Evolutionary conservation across 2,888 invertebrate species (phyloP).

Genomic region (Clunio marinus): DNA sequence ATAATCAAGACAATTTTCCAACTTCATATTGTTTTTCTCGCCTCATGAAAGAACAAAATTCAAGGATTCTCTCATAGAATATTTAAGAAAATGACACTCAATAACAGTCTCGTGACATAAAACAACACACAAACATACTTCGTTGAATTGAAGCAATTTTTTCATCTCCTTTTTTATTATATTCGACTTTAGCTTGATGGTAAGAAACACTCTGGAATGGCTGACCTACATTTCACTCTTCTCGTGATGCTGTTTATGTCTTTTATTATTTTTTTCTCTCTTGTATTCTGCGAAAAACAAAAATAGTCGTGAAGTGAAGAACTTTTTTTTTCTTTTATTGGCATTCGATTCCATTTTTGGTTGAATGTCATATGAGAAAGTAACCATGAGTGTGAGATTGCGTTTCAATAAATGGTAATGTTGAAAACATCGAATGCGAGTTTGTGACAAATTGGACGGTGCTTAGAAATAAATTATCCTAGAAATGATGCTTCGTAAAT

Average conservation of each 20-base stretch:
- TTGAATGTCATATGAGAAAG: constrained; percentile 6
- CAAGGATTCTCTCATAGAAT: constrained; percentile 9
- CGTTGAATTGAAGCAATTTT: not conserved
- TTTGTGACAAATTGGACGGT: constrained; percentile 9
- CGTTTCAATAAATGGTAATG: constrained; percentile 13
- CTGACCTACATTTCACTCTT: constrained; percentile 17
- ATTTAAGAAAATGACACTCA: constrained; percentile 19
- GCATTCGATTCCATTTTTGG: constrained; percentile 10
- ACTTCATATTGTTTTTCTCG: not conserved
- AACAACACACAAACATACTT: not conserved
- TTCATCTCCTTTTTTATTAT: not conserved
- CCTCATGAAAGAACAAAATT: not conserved
- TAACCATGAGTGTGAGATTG: too few relatives aligned
- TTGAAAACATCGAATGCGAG: constrained; percentile 11
- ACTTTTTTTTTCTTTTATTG: constrained; percentile 25
- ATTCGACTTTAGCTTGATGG: too few relatives aligned
- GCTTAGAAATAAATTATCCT: not conserved
- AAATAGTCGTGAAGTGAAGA: not conserved
- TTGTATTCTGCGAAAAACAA: constrained; percentile 10
- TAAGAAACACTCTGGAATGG: constrained; percentile 1
- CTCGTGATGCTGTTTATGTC: constrained; percentile 20
- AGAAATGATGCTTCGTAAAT: not conserved
- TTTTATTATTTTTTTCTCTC: constrained; percentile 2
- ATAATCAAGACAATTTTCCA: not conserved
- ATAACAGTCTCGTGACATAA: constrained; percentile 11